Conservation (phyloP, 2,888 invertebrate species). For the Caenorhabditis doughertyi region DNA sequence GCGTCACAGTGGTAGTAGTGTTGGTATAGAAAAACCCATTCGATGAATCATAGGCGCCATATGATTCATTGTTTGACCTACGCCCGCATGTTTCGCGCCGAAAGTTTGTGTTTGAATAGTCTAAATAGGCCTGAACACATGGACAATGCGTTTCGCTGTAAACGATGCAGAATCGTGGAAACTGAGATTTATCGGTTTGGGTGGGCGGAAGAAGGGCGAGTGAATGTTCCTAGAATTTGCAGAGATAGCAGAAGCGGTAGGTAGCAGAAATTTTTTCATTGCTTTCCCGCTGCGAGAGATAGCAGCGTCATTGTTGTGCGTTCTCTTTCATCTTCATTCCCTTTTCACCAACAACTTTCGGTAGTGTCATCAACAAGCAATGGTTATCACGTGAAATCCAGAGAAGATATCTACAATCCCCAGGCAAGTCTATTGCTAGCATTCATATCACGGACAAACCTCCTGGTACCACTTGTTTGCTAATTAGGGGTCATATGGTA, state of each 20-base stretch:
- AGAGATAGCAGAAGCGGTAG: slow-evolving; percentile 28
- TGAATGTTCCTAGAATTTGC: slow-evolving; percentile 47
- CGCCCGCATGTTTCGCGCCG: slow-evolving; percentile 53
- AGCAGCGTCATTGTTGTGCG: slow-evolving; percentile 45
- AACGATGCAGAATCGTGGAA: slow-evolving; percentile 16
- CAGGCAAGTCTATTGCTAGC: slow-evolving; percentile 24
- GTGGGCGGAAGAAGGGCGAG: slow-evolving; percentile 48
- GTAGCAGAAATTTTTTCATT: slow-evolving; percentile 50
- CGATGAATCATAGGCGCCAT: slow-evolving; percentile 52
- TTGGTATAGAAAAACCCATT: slow-evolving; percentile 38
- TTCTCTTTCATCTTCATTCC: slow-evolving; percentile 24
- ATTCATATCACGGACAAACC: neutral
- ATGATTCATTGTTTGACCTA: slow-evolving; percentile 62
- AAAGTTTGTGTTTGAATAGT: slow-evolving; percentile 13
- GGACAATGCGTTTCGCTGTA: slow-evolving; percentile 14
- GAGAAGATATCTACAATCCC: neutral
- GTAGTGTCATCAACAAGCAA: slow-evolving; percentile 44
- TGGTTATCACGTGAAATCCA: slow-evolving; percentile 57
- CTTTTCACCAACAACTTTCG: slow-evolving; percentile 31
- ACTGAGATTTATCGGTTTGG: slow-evolving; percentile 54
- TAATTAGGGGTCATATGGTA: slow-evolving; percentile 62
- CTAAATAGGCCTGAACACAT: slow-evolving; percentile 20
- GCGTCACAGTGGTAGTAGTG: slow-evolving; percentile 48
- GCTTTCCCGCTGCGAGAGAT: slow-evolving; percentile 22
- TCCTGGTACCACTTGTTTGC: slow-evolving; percentile 53